A percentile compares a stretch with the other conserved stretches of the same genome.
phyloP scores from a whole-genome alignment of 2,888 invertebrate genomes.

The Drosophila pegasa region DNA sequence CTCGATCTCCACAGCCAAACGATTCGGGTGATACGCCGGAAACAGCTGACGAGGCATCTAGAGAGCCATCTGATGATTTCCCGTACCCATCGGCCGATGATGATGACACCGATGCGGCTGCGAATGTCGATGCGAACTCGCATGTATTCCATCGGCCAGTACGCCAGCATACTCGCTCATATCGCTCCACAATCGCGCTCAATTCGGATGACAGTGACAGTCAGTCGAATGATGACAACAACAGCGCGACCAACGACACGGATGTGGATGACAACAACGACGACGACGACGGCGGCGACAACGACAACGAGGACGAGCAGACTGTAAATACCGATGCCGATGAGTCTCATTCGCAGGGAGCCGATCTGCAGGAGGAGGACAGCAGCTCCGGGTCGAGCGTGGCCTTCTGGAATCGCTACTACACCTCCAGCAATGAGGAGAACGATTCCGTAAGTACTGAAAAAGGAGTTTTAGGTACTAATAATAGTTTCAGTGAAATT shows the following conservation, averaged over 20 bases:
- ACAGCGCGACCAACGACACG: constrained; percentile 16
- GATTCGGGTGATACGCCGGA: neutral
- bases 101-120: constrained; percentile 1
- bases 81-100: neutral
- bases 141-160: constrained; percentile 24
- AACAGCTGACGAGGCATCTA: neutral
- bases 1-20: neutral
- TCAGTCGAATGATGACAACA: constrained; percentile 2
- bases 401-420: constrained; percentile 24
- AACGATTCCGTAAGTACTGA: constrained; percentile 47
- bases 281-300: neutral
- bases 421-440: constrained; percentile 31
- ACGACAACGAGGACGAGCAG: neutral
- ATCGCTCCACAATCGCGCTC: constrained; percentile 32
- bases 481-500: neutral
- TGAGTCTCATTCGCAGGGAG: constrained; percentile 22
- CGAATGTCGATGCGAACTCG: neutral
- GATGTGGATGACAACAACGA: constrained; percentile 15
- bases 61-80: neutral
- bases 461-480: neutral
- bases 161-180: constrained; percentile 34
- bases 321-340: constrained; percentile 2
- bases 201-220: neutral
- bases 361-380: constrained; percentile 4
- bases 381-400: constrained; percentile 29